A percentile compares a stretch with the other conserved stretches of the same genome.
Evolutionary conservation across 2,888 invertebrate species (phyloP).

Genomic region (Acleris emargana): DNA sequence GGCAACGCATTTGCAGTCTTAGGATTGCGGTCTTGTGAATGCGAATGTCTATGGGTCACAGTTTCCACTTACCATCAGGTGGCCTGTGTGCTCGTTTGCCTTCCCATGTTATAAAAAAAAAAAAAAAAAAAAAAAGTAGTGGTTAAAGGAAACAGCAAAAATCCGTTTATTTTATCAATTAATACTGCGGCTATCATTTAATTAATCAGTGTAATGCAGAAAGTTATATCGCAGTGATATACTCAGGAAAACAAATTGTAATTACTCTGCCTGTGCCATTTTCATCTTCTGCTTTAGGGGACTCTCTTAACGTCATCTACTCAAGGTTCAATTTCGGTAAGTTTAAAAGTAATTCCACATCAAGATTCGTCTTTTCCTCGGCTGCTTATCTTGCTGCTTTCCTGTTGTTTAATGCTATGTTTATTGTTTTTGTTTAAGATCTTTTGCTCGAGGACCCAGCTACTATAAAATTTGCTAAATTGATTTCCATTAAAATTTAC

Average conservation of each 20-base stretch:
- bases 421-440: constrained; percentile 59
- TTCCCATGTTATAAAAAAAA: too few species aligned
- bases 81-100: too few species aligned
- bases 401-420: constrained; percentile 55
- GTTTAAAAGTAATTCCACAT: constrained; percentile 42
- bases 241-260: constrained; percentile 60
- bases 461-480: constrained; percentile 32
- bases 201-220: constrained; percentile 64
- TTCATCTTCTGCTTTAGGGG: constrained; percentile 26
- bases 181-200: constrained; percentile 64
- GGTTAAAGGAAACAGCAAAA: constrained; percentile 49
- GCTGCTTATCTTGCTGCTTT: constrained; percentile 48
- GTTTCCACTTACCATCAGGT: too few species aligned
- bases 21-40: too few species aligned
- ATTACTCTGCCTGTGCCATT: constrained; percentile 50
- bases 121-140: too few species aligned
- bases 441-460: constrained; percentile 48
- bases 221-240: constrained; percentile 58
- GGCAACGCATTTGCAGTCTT: too few species aligned
- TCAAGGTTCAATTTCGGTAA: constrained; percentile 34
- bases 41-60: too few species aligned
- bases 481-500: constrained; percentile 34
- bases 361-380: constrained; percentile 58
- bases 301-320: constrained; percentile 20
- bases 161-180: constrained; percentile 58